Base-by-base conservation (phyloP, 53 echinoderm and acorn worm genomes). In the Echinarachnius parma region DNA sequence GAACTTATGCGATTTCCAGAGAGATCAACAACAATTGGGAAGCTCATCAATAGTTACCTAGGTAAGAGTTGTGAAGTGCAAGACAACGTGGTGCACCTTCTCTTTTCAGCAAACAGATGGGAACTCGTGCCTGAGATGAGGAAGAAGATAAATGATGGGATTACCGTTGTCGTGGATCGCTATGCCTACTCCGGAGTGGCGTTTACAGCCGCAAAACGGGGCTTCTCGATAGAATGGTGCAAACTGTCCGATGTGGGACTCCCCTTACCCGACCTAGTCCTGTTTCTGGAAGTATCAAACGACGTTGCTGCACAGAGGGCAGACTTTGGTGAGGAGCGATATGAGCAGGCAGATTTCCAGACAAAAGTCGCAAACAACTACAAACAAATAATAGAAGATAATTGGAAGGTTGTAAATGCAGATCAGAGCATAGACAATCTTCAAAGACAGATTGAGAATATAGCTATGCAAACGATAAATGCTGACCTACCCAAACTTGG, bases 91-190 rank as follows among this genome's bases (percentile, higher is more conserved):
- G 60, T 93, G 28, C 93, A 93, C 81, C 62, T 93, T 22, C 54
- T 93, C 22, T 93, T 93, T 44, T 82, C 89, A 29, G 93, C 87
- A 20, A 93, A 93, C 76, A 68, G 93, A 80, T 93, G 93, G 93
- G 93, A 93, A 74, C 26, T 80, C 11, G 80, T 70, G 93, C 93
- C 93, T 10, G 52, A 76, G 48, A 86, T 93, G 83, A 68, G 72
- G 10, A 64, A 79, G 48, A 80, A 80, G 26, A 31, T 93, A 21
- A 50, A 78, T 20, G 60, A 44, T 48, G 93, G 93, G 11, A 78
- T 59, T 3, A 83, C 80, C 1, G 50, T 93, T 22, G 77, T 93
- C 4, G 83, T 93, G 29, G 93, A 93, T 53, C 79, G 93, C 45
- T 93, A 93, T 62, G 82, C 93, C 3, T 93, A 80, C 62, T 93